Percentiles rank a stretch among this genome's conserved stretches.
Evolutionary conservation across 2,888 invertebrate genomes (phyloP).

Genomic region (Harmothoe impar): DNA sequence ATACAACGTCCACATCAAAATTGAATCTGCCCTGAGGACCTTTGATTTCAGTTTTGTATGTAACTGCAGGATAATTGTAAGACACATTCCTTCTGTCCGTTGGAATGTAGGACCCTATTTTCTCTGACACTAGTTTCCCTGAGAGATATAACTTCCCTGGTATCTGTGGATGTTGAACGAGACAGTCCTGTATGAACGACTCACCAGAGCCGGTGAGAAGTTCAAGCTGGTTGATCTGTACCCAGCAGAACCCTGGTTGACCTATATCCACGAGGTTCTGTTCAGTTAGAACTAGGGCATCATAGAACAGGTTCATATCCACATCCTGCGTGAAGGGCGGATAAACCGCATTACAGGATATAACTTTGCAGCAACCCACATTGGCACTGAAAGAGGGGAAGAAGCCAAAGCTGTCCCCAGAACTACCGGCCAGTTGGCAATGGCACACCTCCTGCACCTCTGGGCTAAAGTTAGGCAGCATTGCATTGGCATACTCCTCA

Average conservation of each 20-base stretch:
- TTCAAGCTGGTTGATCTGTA: not conserved
- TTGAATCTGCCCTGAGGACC: slow-evolving; percentile 37
- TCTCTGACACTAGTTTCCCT: not conserved
- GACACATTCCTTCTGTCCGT: not conserved
- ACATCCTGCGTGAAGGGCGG: slow-evolving; percentile 31
- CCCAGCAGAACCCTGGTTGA: not conserved
- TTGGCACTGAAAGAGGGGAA: slow-evolving; percentile 39
- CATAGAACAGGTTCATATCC: too few relatives aligned
- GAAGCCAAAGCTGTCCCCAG: slow-evolving; percentile 30
- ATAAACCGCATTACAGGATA: too few relatives aligned
- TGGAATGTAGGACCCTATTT: not conserved
- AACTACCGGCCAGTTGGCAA: slow-evolving; percentile 27
- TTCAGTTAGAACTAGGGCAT: not conserved
- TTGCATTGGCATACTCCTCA: not conserved
- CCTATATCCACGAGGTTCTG: not conserved
- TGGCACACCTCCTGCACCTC: slow-evolving; percentile 10
- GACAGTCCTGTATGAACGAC: not conserved
- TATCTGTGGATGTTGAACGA: not conserved
- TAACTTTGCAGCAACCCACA: not conserved
- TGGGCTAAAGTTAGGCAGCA: not conserved
- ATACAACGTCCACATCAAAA: slow-evolving; percentile 43
- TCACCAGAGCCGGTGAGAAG: not conserved
- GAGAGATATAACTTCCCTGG: not conserved
- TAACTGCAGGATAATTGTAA: slow-evolving; percentile 33
- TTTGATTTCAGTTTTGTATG: not conserved